Percentiles rank a stretch among this genome's conserved stretches.
Evolutionary conservation across 1,140 invertebrate species (phyloP).

Genomic region (Macrobrachium nipponense): DNA sequence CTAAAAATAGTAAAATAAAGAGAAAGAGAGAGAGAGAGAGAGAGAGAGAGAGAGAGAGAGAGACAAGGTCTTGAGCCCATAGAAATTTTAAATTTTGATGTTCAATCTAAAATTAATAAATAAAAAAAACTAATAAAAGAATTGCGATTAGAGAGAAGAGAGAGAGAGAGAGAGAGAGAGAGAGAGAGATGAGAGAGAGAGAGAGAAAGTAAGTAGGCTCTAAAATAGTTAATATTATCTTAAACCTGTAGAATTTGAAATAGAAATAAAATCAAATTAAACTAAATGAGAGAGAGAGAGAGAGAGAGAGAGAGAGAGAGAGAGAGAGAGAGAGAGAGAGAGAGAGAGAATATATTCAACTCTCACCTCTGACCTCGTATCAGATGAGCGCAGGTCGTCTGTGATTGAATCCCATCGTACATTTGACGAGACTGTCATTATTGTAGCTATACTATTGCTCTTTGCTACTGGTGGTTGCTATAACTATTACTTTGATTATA

Average conservation of each 20-base stretch:
- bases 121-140: neutral
- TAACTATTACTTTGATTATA: too few relatives aligned
- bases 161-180: conserved; percentile 5
- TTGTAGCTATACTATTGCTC: too few relatives aligned
- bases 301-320: neutral
- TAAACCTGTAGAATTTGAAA: too few relatives aligned
- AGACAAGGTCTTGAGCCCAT: neutral
- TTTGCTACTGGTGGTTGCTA: too few relatives aligned
- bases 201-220: neutral
- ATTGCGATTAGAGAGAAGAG: neutral
- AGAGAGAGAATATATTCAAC: neutral
- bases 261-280: neutral
- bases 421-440: too few relatives aligned
- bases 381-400: too few relatives aligned
- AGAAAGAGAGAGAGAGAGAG: neutral
- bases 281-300: neutral
- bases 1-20: too few relatives aligned
- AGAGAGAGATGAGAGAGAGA: conserved; percentile 17
- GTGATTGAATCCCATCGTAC: too few relatives aligned
- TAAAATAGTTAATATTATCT: too few relatives aligned
- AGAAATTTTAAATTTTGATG: neutral
- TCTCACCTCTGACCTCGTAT: neutral
- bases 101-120: neutral
- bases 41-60: conserved; percentile 20
- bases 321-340: neutral